These are phyloP conservation scores for Tokudaia muenninki DNA, from an alignment of 2,797 vertebrate species.

Conservation along the genomic window DNA sequence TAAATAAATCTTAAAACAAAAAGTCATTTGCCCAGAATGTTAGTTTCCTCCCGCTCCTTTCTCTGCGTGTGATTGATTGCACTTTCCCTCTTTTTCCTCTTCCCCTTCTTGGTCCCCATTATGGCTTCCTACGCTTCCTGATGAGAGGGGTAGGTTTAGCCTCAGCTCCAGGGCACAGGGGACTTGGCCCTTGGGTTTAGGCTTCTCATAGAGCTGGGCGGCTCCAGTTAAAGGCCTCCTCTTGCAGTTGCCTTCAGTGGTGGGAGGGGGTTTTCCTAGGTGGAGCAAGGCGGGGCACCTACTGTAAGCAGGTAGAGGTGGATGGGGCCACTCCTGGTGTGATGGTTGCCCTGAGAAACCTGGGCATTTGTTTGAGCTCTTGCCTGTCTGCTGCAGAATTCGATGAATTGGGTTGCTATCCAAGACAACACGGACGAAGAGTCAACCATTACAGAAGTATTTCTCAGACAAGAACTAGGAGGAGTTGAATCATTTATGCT, in stretches of 20 bases:
- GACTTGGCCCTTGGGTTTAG: neutral
- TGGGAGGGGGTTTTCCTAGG: neutral
- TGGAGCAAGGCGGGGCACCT: neutral
- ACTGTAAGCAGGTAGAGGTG: neutral
- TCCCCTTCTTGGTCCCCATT: neutral
- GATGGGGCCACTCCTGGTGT: too few relatives aligned
- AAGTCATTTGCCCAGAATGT: constrained; percentile 5
- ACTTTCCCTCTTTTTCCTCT: neutral
- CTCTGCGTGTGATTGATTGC: neutral
- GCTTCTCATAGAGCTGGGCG: too few relatives aligned
- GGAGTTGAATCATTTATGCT: neutral
- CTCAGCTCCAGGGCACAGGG: neutral
- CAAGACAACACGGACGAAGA: neutral
- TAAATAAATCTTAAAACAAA: neutral
- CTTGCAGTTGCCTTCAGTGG: neutral
- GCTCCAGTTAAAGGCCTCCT: neutral
- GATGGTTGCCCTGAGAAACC: neutral
- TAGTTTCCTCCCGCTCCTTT: neutral
- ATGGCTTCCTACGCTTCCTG: neutral
- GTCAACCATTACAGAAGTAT: neutral
- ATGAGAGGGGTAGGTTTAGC: neutral
- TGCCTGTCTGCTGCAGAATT: neutral
- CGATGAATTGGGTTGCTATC: neutral
- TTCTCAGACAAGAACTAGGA: neutral
- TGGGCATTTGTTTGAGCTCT: too few relatives aligned